These are phyloP conservation scores for Oxyruncus cristatus DNA, from an alignment of 2,113 vertebrate genomes.

Conservation along the genomic window DNA sequence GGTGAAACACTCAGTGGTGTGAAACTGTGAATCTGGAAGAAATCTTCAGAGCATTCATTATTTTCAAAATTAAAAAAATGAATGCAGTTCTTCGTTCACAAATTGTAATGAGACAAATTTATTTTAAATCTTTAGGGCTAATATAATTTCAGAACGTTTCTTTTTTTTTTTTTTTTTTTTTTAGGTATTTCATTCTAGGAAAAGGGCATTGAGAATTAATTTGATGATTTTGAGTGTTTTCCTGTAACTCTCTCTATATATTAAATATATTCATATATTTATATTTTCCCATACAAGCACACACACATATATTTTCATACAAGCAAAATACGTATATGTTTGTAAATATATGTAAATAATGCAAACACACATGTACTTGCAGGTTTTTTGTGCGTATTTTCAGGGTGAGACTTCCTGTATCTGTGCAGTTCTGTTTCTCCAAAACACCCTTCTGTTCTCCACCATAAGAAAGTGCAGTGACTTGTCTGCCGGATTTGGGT, in stretches of 20 bases:
- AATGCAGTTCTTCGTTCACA: background rate
- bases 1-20: background rate
- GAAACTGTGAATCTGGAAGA: background rate
- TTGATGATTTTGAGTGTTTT: background rate
- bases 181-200: background rate
- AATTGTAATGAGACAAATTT: background rate
- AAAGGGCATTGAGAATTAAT: background rate
- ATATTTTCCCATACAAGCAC: background rate
- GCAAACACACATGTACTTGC: accelerated
- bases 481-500: background rate
- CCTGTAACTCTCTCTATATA: too few relatives aligned
- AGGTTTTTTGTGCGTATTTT: background rate
- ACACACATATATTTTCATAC: background rate
- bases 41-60: background rate
- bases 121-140: background rate
- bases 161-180: too few relatives aligned
- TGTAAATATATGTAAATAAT: background rate
- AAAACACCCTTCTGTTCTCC: background rate
- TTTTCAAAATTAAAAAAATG: background rate
- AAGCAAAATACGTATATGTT: background rate
- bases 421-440: background rate
- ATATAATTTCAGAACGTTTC: background rate
- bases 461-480: background rate
- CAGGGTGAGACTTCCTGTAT: background rate
- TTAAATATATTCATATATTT: too few relatives aligned